Percentiles rank a stretch among this genome's conserved stretches.
Conservation (phyloP, 1,140 invertebrate genomes). For the Conopomorpha cramerella region DNA sequence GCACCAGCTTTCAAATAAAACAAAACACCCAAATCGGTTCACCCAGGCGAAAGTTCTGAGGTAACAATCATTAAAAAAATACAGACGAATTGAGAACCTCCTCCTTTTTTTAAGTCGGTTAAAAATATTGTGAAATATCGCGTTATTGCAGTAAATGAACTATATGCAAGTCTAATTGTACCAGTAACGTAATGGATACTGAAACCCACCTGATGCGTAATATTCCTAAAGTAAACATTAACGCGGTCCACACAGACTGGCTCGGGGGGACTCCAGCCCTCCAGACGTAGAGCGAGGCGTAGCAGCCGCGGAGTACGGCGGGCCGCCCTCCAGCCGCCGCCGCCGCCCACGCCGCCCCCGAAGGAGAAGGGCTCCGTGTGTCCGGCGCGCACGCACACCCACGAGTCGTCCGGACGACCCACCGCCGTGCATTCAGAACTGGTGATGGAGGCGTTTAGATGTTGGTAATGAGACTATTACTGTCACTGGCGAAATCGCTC, state of each 20-base stretch:
- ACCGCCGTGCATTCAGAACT: constrained; percentile 15
- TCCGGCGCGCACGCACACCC: constrained; percentile 72
- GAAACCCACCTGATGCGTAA: constrained; percentile 52
- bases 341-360: constrained; percentile 67
- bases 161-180: too few species aligned
- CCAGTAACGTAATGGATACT: too few species aligned
- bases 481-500: too few species aligned
- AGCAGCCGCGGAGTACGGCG: constrained; percentile 83
- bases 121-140: too few species aligned
- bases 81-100: too few species aligned
- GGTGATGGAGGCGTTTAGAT: constrained; percentile 7
- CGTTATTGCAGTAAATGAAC: too few species aligned
- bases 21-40: too few species aligned
- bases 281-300: constrained; percentile 85
- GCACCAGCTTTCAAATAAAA: too few species aligned
- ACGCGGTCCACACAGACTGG: constrained; percentile 95
- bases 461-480: not conserved
- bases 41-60: too few species aligned
- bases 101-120: too few species aligned
- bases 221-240: constrained; percentile 88
- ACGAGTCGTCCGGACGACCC: constrained; percentile 60
- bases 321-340: constrained; percentile 88
- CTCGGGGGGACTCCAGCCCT: constrained; percentile 85
- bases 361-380: constrained; percentile 82
- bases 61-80: too few species aligned